Evolutionary conservation across 2,113 vertebrate species (phyloP).

Genomic region (Hepsetus odoe): DNA sequence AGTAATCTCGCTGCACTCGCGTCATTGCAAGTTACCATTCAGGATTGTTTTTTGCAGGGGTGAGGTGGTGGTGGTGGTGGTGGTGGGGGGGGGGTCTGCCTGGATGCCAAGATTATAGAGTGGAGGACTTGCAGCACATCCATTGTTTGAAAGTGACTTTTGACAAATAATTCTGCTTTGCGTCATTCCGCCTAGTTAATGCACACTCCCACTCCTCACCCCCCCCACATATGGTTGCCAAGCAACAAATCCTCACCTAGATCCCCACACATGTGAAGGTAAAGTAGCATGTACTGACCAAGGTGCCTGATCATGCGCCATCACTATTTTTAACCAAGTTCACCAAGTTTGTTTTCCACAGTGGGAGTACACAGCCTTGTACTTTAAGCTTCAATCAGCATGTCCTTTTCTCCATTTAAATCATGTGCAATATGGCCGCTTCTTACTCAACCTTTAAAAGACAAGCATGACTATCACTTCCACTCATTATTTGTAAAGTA

Average conservation of each 20-base stretch:
- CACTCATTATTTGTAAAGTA: background rate
- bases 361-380: background rate
- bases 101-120: slow-evolving; percentile 17
- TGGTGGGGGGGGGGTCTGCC: too few species aligned
- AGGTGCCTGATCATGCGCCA: background rate
- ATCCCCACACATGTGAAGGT: slow-evolving; percentile 39
- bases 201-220: slow-evolving; percentile 25
- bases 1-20: background rate
- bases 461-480: background rate
- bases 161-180: slow-evolving; percentile 23
- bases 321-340: slow-evolving; percentile 18
- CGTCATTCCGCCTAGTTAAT: slow-evolving; percentile 34
- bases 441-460: background rate
- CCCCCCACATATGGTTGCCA: slow-evolving; percentile 44
- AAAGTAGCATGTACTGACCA: slow-evolving; percentile 59
- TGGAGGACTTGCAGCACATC: slow-evolving; percentile 18
- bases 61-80: too few species aligned
- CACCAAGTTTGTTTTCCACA: slow-evolving; percentile 9
- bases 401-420: background rate
- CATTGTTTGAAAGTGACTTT: background rate
- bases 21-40: background rate
- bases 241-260: slow-evolving; percentile 49
- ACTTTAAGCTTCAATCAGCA: background rate
- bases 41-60: slow-evolving; percentile 2
- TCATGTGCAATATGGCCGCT: background rate